These are phyloP conservation scores for Cirrhinus mrigala DNA, from an alignment of 2,797 vertebrate genomes.

Conservation along the genomic window DNA sequence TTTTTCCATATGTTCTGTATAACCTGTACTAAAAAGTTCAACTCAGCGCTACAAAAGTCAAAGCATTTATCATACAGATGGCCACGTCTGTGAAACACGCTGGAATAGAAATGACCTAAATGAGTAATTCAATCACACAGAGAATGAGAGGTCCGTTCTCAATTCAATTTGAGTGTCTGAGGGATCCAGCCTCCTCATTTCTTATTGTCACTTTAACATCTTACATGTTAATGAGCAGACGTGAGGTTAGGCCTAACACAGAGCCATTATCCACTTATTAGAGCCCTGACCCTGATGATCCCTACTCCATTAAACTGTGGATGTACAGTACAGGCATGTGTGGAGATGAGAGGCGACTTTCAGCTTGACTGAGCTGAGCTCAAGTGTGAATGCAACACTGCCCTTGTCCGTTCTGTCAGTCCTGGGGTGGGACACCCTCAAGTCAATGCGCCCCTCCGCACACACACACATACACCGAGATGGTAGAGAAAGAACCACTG, in stretches of 20 bases:
- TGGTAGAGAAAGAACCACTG: conserved; percentile 63
- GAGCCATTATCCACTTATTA: conserved; percentile 77
- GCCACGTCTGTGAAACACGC: conserved; percentile 35
- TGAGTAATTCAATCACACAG: conserved; percentile 57
- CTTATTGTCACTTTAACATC: conserved; percentile 72
- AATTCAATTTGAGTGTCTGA: conserved; percentile 67
- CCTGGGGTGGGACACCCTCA: conserved; percentile 59
- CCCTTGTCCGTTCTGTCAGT: conserved; percentile 77
- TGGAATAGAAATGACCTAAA: conserved; percentile 52
- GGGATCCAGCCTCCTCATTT: conserved; percentile 66
- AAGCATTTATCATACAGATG: conserved; percentile 25
- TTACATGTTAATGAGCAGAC: conserved; percentile 68
- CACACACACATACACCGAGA: conserved; percentile 55
- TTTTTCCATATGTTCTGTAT: conserved; percentile 12
- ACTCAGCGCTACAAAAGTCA: conserved; percentile 17
- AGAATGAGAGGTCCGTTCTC: conserved; percentile 65
- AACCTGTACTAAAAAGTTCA: conserved; percentile 21
- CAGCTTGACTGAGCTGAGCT: conserved; percentile 82
- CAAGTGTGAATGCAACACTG: conserved; percentile 79
- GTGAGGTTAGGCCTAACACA: conserved; percentile 71
- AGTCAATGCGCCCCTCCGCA: conserved; percentile 40
- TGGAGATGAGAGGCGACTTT: conserved; percentile 74
- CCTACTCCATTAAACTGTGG: conserved; percentile 76
- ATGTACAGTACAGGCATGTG: conserved; percentile 57
- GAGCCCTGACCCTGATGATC: conserved; percentile 76